A percentile compares a stretch with the other conserved stretches of the same genome.
These are phyloP conservation scores for Gadus macrocephalus DNA, from an alignment of 2,113 vertebrate genomes.

Conservation along the genomic window DNA sequence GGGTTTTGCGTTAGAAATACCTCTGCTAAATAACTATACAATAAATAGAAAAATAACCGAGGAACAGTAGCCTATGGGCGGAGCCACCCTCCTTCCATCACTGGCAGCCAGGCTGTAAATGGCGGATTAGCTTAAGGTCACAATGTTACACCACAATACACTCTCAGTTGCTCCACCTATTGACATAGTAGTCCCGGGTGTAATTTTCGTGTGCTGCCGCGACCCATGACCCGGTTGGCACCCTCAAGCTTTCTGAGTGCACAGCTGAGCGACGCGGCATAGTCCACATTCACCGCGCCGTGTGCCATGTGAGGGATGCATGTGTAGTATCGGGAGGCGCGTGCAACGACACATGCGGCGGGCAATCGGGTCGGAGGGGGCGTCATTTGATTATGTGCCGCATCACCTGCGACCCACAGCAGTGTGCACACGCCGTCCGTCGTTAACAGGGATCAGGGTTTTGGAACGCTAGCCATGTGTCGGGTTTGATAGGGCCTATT, in stretches of 20 bases:
- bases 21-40: too few species aligned
- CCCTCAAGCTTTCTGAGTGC: background rate
- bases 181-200: too few species aligned
- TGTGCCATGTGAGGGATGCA: constrained; percentile 21
- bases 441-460: constrained; percentile 57
- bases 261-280: background rate
- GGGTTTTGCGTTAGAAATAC: too few species aligned
- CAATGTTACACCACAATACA: too few species aligned
- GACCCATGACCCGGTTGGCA: too few species aligned
- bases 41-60: too few species aligned
- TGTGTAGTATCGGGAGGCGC: constrained; percentile 33
- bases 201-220: too few species aligned
- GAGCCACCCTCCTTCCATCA: too few species aligned
- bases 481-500: constrained; percentile 23
- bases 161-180: too few species aligned
- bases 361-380: constrained; percentile 28
- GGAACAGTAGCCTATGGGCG: too few species aligned
- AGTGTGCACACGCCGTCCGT: constrained; percentile 19
- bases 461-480: constrained; percentile 48
- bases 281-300: constrained; percentile 9
- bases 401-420: constrained; percentile 15
- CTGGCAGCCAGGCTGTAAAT: too few species aligned
- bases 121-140: too few species aligned
- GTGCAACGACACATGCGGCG: constrained; percentile 44
- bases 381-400: constrained; percentile 60